Percentiles rank a stretch among this genome's conserved stretches.
phyloP scores from a whole-genome alignment of 2,113 vertebrate genomes.

The Myiopsitta monachus region DNA sequence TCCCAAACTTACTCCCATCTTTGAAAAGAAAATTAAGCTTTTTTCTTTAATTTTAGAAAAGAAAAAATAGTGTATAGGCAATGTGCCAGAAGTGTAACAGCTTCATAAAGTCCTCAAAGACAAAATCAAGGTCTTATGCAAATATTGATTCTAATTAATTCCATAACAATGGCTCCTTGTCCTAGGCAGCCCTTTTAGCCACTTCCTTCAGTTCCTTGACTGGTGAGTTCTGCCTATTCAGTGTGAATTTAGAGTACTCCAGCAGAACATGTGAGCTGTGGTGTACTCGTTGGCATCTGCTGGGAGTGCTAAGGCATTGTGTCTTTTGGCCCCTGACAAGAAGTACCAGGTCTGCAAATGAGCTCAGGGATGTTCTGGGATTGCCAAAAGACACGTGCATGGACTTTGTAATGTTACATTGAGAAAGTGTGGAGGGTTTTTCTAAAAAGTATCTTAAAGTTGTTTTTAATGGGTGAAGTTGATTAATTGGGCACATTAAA shows the following conservation, averaged over 20 bases:
- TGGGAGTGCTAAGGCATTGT: not conserved
- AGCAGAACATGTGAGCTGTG: not conserved
- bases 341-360: not conserved
- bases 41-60: not conserved
- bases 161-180: not conserved
- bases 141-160: not conserved
- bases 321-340: not conserved
- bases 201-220: not conserved
- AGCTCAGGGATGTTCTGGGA: not conserved
- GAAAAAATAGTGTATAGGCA: not conserved
- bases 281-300: not conserved
- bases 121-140: not conserved
- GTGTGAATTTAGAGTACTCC: not conserved
- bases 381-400: not conserved
- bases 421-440: not conserved
- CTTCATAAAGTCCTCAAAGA: constrained; percentile 1
- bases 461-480: not conserved
- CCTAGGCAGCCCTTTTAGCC: not conserved
- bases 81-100: not conserved
- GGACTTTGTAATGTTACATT: not conserved
- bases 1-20: not conserved
- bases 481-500: not conserved
- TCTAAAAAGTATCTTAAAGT: not conserved
- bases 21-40: not conserved
- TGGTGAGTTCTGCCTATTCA: not conserved